Evolutionary conservation across 2,797 vertebrate species (phyloP).

Genomic region (Spizella passerina): DNA sequence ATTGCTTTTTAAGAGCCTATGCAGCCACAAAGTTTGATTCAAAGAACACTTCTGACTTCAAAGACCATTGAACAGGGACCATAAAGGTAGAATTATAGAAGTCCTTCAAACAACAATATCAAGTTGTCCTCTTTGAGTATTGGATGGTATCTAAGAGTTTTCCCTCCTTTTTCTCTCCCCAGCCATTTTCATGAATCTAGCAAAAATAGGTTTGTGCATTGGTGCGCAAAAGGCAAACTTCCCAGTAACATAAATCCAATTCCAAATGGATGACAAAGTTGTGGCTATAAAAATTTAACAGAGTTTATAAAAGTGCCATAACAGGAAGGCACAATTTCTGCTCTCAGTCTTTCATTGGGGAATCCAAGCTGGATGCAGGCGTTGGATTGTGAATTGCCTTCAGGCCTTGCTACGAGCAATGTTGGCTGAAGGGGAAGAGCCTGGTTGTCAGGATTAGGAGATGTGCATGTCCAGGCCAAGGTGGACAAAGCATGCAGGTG

Average conservation of each 20-base stretch:
- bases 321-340: neutral
- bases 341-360: neutral
- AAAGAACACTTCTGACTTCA: rapidly evolving
- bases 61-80: neutral
- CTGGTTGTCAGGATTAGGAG: neutral
- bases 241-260: neutral
- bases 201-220: neutral
- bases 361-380: neutral
- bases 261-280: neutral
- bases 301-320: neutral
- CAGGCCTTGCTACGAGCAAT: neutral
- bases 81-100: neutral
- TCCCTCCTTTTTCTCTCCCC: neutral
- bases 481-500: neutral
- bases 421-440: neutral
- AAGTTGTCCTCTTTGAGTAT: neutral
- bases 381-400: neutral
- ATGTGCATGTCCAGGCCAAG: neutral
- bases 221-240: neutral
- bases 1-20: neutral
- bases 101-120: neutral
- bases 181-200: neutral
- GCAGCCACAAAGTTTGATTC: neutral
- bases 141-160: neutral
- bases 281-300: neutral